Evolutionary conservation across 2,888 invertebrate species (phyloP).

Genomic region (Azorinus chamasolen): DNA sequence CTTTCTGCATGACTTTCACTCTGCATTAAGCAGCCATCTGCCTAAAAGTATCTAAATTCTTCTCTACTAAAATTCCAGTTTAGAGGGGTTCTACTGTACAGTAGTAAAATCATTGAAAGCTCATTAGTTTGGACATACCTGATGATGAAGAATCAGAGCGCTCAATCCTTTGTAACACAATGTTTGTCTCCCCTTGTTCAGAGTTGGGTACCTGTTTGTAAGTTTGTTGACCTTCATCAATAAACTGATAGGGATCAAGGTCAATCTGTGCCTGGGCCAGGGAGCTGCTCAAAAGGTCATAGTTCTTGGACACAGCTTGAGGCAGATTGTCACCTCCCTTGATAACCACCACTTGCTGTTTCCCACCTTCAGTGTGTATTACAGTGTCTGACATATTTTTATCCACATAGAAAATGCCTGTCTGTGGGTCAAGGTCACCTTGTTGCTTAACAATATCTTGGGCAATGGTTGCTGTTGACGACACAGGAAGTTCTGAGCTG

Average conservation of each 20-base stretch:
- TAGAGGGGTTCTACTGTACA: no score
- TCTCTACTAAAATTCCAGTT: no score
- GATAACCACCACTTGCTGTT: constrained; percentile 35
- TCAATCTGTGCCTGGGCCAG: constrained; percentile 84
- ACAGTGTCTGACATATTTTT: constrained; percentile 35
- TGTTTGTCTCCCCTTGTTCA: constrained; percentile 4
- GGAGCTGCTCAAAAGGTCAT: constrained; percentile 82
- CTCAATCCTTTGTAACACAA: not conserved
- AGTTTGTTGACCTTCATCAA: constrained; percentile 70
- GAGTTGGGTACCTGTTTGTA: not conserved
- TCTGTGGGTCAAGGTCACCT: constrained; percentile 83
- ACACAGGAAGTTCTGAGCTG: no score
- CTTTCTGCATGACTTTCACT: no score
- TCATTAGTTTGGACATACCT: no score
- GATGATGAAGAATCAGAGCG: no score
- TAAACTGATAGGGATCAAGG: constrained; percentile 82
- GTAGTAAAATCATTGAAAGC: no score
- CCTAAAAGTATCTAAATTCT: no score
- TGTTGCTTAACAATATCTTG: constrained; percentile 11
- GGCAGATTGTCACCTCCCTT: constrained; percentile 18
- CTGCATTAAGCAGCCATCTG: no score
- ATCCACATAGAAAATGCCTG: constrained; percentile 78
- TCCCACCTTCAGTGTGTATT: constrained; percentile 10
- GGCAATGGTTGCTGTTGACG: not conserved
- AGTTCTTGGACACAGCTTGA: constrained; percentile 18